Percentiles rank a stretch among this genome's conserved stretches.
Conservation (phyloP, 2,113 vertebrate species). For the Oryzias melastigma region DNA sequence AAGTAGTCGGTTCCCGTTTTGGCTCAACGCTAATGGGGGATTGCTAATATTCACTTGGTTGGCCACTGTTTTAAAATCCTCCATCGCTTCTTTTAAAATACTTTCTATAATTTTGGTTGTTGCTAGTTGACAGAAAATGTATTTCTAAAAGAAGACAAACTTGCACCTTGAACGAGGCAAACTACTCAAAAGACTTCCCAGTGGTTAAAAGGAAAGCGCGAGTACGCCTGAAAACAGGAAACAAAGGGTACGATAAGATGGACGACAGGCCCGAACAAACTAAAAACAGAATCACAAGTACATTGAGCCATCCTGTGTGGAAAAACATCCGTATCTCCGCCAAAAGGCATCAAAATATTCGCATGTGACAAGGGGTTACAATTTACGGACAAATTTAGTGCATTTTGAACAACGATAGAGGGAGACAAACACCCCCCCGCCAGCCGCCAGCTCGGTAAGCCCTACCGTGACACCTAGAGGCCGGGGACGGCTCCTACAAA, state of each 20-base stretch:
- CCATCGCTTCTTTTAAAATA: too few relatives aligned
- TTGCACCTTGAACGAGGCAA: not conserved
- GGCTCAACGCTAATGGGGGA: too few relatives aligned
- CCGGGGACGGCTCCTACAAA: constrained; percentile 95
- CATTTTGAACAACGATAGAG: constrained; percentile 93
- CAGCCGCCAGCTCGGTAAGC: constrained; percentile 88
- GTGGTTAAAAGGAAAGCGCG: constrained; percentile 61
- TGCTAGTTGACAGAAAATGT: too few relatives aligned
- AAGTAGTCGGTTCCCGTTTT: too few relatives aligned
- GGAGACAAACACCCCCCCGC: constrained; percentile 98
- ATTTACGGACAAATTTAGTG: constrained; percentile 74
- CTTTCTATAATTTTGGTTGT: not conserved
- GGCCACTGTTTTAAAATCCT: too few relatives aligned
- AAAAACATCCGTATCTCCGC: constrained; percentile 14
- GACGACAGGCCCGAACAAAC: constrained; percentile 70
- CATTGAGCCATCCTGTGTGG: constrained; percentile 15
- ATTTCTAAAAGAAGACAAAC: too few relatives aligned
- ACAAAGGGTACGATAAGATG: constrained; percentile 75
- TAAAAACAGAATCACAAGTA: constrained; percentile 49
- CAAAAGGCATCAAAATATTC: constrained; percentile 17
- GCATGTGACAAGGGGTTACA: constrained; percentile 33
- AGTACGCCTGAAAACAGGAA: constrained; percentile 73
- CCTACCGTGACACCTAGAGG: constrained; percentile 99
- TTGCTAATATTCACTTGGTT: too few relatives aligned
- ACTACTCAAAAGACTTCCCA: constrained; percentile 22